Base-by-base conservation (phyloP, 2,797 vertebrate genomes). In the Pterois miles region DNA sequence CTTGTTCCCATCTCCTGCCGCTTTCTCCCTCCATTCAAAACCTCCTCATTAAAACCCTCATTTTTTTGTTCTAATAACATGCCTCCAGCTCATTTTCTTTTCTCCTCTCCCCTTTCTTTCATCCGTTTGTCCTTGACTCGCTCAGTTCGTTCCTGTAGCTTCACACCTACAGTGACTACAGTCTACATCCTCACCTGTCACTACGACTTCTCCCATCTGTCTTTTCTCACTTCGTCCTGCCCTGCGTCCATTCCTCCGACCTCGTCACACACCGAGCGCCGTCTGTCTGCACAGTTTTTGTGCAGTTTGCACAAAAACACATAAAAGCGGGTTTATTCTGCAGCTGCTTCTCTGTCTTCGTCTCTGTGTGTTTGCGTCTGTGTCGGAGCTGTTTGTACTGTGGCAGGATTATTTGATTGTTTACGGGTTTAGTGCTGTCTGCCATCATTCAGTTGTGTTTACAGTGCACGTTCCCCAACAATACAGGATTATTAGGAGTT, bases 121-220 rank as follows among this genome's bases (percentile, higher is more conserved):
- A 74, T 83, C 73, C 68, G 18, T 86, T 80, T 78, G 88, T 82
- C 86, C 88, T 89, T 90, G 79, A 56, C 74, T 83, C 7, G 20
- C 78, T 88, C 57, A 12, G 65, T 84, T 86, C 68, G 29, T 78
- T 79, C 74, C 65, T 34, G 65, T 1, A 29, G 58, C 64, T 84
- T 89, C 60, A 82, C 81, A 86, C 86, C 86, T 81, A 53, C 68
- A 43, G 64, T 67, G 70, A 73, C 82, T 74, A 58, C 65, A 62
- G 74, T 65, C 82, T 77, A 46, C 74, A 40, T 85, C 83, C 84
- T 87, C 89, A 86, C 89, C 88, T 91, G 88, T 84, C 88, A 85
- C 80, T 79, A 78, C 79, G 72, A 70, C 75, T 80, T 72, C 88
- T 88, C 76, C 88, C 88, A 90, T 89, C 90, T 90, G 91, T 88